phyloP scores from a whole-genome alignment of 2,113 vertebrate genomes.

The Malurus cyaneus region DNA sequence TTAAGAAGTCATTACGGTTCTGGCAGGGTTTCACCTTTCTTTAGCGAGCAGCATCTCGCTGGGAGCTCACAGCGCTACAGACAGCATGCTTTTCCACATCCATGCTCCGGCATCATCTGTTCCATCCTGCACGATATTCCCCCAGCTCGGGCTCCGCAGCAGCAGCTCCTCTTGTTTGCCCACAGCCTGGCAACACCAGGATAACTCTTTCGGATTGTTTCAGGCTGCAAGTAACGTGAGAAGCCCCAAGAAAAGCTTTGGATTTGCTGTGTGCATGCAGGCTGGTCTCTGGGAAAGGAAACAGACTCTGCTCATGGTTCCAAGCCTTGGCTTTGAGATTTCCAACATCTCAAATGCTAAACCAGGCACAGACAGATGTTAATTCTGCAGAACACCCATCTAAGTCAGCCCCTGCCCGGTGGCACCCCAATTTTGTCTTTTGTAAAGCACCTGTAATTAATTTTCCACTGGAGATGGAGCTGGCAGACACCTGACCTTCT shows the following conservation, averaged over 20 bases:
- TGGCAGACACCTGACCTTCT: not conserved
- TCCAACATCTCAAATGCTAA: not conserved
- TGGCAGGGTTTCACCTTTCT: not conserved
- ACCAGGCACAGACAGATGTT: not conserved
- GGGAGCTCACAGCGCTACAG: not conserved
- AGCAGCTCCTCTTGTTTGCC: not conserved
- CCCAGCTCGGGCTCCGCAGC: not conserved
- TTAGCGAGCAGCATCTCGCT: not conserved
- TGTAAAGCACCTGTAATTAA: not conserved
- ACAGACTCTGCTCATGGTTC: not conserved
- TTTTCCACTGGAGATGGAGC: not conserved
- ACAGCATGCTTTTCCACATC: not conserved
- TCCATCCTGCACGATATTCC: not conserved
- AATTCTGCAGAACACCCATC: not conserved
- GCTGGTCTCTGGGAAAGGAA: not conserved
- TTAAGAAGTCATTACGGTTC: not conserved
- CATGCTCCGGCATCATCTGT: not conserved
- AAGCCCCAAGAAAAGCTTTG: not conserved
- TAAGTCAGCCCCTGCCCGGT: not conserved
- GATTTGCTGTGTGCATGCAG: rapidly evolving
- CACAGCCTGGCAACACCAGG: not conserved
- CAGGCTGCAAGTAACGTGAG: not conserved
- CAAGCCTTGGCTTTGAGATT: not conserved
- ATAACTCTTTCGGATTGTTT: not conserved
- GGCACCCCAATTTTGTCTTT: not conserved